Evolutionary conservation across 2,113 vertebrate genomes (phyloP), one percentile per base, ranked within the genome.

Genomic region (Sander lucioperca): DNA sequence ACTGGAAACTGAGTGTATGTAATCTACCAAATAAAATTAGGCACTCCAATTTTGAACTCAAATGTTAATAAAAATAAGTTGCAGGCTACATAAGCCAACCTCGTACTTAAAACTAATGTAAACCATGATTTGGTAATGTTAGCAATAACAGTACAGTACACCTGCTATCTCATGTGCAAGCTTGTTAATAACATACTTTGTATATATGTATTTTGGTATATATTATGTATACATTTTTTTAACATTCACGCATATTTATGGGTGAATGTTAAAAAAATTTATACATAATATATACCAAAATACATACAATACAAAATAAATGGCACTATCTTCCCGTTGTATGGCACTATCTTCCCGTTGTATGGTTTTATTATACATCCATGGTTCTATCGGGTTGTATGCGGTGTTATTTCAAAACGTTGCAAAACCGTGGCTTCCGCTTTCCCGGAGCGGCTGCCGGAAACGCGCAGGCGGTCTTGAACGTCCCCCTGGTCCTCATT

Each of bases 391-490:
- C 8, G 9, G 39, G 39, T 11, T 43, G 39, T 19, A 3, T 16
- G 21, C 58, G 36, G 30, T n/a, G 53, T 63, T 13, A 50, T 82
- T 61, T 56, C 2, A 54, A 91, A 93, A 86, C 80, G 89, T 90
- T 92, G 88, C 89, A 2, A 80, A 88, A 89, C 4, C 18, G 45
- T 43, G 14, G 56, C 82, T 92, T 91, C 90, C 91, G 91, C 47
- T 77, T 89, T 68, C 47, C 56, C 54, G 27, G 8, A 27, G 57
- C 53, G 6, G 25, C 59, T n/a, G 36, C 75, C 86, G 86, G 86
- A 51, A 86, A 87, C 85, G 83, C 83, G 79, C 83, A 82, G 79
- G 65, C 63, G 82, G 10, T 89, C 75, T 89, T 90, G 91, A 92
- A 93, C 90, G 85, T 12, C 1, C 70, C 88, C 81, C 56, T 2